A percentile compares a stretch with the other conserved stretches of the same genome.
phyloP scores from a whole-genome alignment of 2,113 vertebrate species.

The Pseudopipra pipra region DNA sequence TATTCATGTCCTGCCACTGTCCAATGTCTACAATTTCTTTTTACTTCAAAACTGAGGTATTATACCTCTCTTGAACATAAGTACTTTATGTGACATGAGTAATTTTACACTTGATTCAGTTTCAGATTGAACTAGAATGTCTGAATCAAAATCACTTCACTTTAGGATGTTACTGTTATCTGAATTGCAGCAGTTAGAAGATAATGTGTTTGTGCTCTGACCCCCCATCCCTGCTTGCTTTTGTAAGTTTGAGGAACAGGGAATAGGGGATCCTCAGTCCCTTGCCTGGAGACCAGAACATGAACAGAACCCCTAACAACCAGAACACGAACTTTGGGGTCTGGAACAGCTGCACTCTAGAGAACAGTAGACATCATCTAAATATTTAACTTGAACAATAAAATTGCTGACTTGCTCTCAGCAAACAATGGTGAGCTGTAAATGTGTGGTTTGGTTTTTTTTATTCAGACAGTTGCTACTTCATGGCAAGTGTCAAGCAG shows the following conservation, averaged over 20 bases:
- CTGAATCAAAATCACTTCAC: neutral
- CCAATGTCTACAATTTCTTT: neutral
- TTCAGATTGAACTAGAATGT: neutral
- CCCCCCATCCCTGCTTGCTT: neutral
- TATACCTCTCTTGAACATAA: neutral
- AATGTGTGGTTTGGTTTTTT: neutral
- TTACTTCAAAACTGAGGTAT: neutral
- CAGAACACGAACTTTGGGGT: neutral
- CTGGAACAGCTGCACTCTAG: neutral
- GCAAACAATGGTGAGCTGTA: neutral
- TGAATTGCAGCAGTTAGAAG: neutral
- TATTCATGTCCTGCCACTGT: neutral
- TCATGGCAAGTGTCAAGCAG: neutral
- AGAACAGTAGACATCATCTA: neutral
- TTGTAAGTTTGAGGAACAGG: neutral
- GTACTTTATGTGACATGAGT: neutral
- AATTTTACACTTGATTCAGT: neutral
- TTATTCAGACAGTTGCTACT: neutral
- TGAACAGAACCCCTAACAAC: neutral
- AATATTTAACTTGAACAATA: neutral
- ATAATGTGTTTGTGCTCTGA: neutral
- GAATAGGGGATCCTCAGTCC: neutral
- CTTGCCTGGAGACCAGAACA: neutral
- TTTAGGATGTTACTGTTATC: neutral
- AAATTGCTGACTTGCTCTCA: neutral